These are phyloP conservation scores for Ernsta delagoae DNA, from an alignment of 2,888 invertebrate genomes.

Conservation along the genomic window DNA sequence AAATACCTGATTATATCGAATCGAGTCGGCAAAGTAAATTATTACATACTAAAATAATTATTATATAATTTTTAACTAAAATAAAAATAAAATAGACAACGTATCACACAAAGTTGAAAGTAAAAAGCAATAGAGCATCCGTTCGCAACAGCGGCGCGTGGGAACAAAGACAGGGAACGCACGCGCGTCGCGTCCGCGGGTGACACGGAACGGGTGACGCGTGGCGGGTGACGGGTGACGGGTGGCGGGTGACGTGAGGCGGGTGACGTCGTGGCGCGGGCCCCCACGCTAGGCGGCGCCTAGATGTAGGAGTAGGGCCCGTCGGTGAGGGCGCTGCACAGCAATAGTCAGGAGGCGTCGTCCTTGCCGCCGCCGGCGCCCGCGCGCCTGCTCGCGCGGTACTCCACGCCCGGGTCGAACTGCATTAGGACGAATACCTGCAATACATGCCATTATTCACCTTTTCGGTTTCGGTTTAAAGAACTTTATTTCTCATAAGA, in stretches of 20 bases:
- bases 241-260: not conserved
- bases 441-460: no score
- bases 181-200: no score
- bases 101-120: no score
- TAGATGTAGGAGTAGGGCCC: constrained; percentile 98
- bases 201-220: not conserved
- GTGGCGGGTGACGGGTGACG: constrained; percentile 18
- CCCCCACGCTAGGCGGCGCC: constrained; percentile 54
- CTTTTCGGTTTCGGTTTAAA: no score
- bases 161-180: not conserved
- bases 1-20: no score
- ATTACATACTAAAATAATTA: no score
- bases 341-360: constrained; percentile 99
- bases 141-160: not conserved
- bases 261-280: constrained; percentile 39
- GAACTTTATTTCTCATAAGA: no score
- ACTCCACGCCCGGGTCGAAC: constrained; percentile 99
- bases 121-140: no score
- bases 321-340: constrained; percentile 99
- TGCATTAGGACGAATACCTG: constrained; percentile 99
- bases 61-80: not conserved
- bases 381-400: constrained; percentile 92
- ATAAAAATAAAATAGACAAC: not conserved
- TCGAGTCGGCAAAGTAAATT: no score
- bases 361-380: constrained; percentile 87